Percentiles rank a stretch among this genome's conserved stretches.
phyloP scores from a whole-genome alignment of 2,113 vertebrate species.

The Craseonycteris thonglongyai region DNA sequence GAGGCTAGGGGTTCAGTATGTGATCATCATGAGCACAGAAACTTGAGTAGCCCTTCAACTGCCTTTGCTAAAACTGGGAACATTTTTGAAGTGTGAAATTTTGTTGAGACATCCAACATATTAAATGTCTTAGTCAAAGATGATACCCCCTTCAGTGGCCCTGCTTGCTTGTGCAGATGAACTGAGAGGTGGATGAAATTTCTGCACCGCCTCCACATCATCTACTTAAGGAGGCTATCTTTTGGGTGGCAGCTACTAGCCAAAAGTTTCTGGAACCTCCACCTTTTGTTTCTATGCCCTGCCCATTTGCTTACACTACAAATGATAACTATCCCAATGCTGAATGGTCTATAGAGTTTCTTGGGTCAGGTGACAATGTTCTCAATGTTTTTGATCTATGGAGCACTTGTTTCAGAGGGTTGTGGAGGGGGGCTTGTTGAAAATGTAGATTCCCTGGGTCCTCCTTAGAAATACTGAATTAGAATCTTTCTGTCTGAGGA shows the following conservation, averaged over 20 bases:
- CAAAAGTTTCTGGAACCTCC: neutral
- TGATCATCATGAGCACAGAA: neutral
- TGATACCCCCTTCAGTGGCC: neutral
- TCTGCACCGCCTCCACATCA: neutral
- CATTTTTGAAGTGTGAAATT: neutral
- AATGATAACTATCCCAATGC: neutral
- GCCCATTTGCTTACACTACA: neutral
- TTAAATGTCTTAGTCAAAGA: neutral
- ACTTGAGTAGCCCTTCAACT: neutral
- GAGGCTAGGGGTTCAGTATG: accelerated
- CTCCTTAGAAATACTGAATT: neutral
- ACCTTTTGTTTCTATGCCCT: neutral
- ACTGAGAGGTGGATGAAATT: neutral
- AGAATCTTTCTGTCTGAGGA: neutral
- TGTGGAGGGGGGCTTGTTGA: neutral
- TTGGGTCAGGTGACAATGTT: neutral
- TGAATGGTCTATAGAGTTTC: neutral
- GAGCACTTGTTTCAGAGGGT: neutral
- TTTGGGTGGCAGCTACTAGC: neutral
- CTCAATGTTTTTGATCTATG: neutral
- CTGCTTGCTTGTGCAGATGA: neutral
- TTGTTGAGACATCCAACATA: too few species aligned
- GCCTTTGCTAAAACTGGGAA: neutral
- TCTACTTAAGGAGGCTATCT: neutral
- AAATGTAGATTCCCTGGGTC: neutral